phyloP scores from a whole-genome alignment of 1,140 invertebrate species.

The Trichoplusia ni region DNA sequence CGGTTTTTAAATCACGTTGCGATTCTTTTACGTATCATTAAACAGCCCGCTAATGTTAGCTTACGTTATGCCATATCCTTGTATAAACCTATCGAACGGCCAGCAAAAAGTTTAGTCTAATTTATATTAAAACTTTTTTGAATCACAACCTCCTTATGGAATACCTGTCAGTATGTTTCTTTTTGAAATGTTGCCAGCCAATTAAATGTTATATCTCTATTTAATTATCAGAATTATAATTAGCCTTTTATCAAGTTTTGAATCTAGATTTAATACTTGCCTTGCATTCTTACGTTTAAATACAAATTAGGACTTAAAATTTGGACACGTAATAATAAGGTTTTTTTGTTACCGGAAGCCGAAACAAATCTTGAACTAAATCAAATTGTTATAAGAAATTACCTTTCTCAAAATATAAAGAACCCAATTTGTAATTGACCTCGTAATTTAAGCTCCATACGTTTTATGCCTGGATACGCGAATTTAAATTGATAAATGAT shows the following conservation, averaged over 20 bases:
- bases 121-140: not conserved
- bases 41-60: not conserved
- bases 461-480: not conserved
- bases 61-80: conserved; percentile 14
- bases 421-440: not conserved
- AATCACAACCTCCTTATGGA: not conserved
- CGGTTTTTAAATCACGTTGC: conserved; percentile 14
- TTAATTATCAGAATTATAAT: no score
- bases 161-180: no score
- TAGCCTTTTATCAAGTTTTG: no score
- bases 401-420: not conserved
- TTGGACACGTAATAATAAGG: no score
- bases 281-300: no score
- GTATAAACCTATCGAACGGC: not conserved
- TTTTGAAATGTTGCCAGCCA: not conserved
- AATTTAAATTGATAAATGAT: conserved; percentile 1
- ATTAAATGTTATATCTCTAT: not conserved
- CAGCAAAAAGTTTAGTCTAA: conserved; percentile 1
- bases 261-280: no score
- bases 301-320: no score
- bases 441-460: not conserved
- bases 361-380: not conserved
- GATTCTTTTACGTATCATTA: conserved; percentile 11
- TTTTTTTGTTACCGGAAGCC: not conserved
- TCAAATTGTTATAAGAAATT: not conserved